Evolutionary conservation across 1,140 invertebrate species (phyloP).

Genomic region (Bombus huntii): DNA sequence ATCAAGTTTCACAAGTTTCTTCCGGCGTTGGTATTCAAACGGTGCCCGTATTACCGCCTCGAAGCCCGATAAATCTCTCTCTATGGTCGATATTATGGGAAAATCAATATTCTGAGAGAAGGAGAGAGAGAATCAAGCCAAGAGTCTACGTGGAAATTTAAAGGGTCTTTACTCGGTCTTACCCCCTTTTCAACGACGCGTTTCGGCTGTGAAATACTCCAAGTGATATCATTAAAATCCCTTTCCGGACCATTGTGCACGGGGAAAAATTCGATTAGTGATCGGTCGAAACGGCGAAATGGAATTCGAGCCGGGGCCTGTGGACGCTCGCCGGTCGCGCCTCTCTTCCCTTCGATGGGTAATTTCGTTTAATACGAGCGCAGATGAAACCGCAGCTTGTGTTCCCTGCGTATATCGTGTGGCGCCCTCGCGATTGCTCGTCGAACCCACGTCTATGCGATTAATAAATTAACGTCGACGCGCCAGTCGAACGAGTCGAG

Average conservation of each 20-base stretch:
- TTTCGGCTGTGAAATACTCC: constrained; percentile 3
- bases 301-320: constrained; percentile 18
- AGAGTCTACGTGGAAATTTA: not conserved
- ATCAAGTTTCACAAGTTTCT: not conserved
- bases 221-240: constrained; percentile 47
- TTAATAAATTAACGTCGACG: constrained; percentile 67
- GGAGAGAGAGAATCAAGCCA: not conserved
- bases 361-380: constrained; percentile 53
- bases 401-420: constrained; percentile 32
- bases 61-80: constrained; percentile 11
- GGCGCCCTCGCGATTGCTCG: constrained; percentile 27
- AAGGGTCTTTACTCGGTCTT: not conserved
- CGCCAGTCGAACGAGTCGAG: constrained; percentile 49
- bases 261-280: constrained; percentile 48
- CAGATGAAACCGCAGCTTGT: constrained; percentile 49
- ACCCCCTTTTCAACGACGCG: not conserved
- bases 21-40: not conserved
- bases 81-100: not conserved
- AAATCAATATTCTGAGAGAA: constrained; percentile 11
- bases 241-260: constrained; percentile 37
- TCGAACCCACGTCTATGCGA: constrained; percentile 40
- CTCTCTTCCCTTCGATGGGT: not conserved
- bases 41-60: not conserved
- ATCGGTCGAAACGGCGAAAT: constrained; percentile 49
- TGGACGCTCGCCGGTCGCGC: not conserved